These are phyloP conservation scores for Nemotelus pantherinus DNA, from an alignment of 2,888 invertebrate species.

Conservation along the genomic window DNA sequence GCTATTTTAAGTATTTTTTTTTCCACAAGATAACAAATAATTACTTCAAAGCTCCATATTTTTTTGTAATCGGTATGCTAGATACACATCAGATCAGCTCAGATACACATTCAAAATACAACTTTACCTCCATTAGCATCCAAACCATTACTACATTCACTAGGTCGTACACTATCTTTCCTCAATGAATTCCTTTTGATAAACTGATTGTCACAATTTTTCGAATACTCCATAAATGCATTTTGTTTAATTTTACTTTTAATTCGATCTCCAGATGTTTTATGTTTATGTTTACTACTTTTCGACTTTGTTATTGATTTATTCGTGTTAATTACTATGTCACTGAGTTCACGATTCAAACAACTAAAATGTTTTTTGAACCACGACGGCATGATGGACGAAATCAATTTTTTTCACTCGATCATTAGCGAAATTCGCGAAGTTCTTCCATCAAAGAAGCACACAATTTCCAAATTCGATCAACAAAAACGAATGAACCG, in stretches of 20 bases:
- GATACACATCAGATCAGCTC: too few species aligned
- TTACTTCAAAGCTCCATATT: too few species aligned
- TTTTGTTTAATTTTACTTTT: conserved; percentile 38
- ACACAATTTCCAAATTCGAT: too few species aligned
- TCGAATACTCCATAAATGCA: conserved; percentile 35
- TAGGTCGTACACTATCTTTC: not conserved
- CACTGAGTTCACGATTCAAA: conserved; percentile 53
- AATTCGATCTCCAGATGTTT: conserved; percentile 35
- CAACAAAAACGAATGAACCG: not conserved
- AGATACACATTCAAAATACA: too few species aligned
- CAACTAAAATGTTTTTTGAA: conserved; percentile 55
- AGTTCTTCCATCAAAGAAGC: too few species aligned
- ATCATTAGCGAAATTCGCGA: not conserved
- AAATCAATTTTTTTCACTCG: not conserved
- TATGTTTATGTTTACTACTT: conserved; percentile 21
- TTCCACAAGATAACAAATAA: too few species aligned
- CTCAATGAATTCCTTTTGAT: conserved; percentile 26
- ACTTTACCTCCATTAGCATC: too few species aligned
- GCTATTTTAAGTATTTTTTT: too few species aligned
- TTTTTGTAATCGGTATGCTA: too few species aligned
- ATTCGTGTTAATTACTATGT: conserved; percentile 43
- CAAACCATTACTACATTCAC: too few species aligned
- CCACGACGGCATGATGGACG: conserved; percentile 52
- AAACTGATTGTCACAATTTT: conserved; percentile 27
- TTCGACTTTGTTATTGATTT: conserved; percentile 22